Conservation (phyloP, 2,888 invertebrate genomes). For the Habroteleia sp. region DNA sequence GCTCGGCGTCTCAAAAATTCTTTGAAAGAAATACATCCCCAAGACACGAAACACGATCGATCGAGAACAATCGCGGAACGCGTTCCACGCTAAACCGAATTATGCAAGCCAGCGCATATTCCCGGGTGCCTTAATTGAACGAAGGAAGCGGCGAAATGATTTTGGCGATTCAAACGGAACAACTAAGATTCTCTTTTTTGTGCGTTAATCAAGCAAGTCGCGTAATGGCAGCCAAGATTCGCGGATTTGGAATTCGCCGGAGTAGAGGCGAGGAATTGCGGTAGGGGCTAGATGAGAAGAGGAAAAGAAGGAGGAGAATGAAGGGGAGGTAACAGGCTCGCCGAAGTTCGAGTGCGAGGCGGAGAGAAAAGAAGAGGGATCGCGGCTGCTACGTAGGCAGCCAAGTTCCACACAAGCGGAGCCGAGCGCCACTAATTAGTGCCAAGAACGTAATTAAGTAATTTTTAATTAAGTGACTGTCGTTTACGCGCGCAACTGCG, state of each 20-base stretch:
- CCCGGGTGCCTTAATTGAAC: conserved; percentile 23
- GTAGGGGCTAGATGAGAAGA: too few relatives aligned
- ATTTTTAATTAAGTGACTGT: conserved; percentile 85
- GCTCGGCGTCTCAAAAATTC: too few relatives aligned
- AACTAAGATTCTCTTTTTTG: conserved; percentile 48
- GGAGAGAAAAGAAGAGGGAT: conserved; percentile 61
- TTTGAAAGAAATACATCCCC: too few relatives aligned
- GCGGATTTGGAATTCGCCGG: conserved; percentile 35
- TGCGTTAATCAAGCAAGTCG: conserved; percentile 47
- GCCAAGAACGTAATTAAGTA: conserved; percentile 86
- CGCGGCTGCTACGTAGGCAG: conserved; percentile 66
- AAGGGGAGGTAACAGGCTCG: conserved; percentile 58
- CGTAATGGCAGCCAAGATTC: too few relatives aligned
- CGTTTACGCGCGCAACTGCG: conserved; percentile 79
- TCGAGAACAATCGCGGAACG: too few relatives aligned
- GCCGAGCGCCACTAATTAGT: conserved; percentile 84
- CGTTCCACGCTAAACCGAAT: too few relatives aligned
- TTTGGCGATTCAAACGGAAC: conserved; percentile 18
- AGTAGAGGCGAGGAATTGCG: conserved; percentile 14
- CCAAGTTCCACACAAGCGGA: conserved; percentile 69
- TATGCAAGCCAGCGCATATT: neutral
- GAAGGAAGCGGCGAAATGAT: too few relatives aligned
- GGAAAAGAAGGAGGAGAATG: conserved; percentile 3
- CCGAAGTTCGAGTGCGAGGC: conserved; percentile 56
- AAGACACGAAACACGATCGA: too few relatives aligned